phyloP scores from a whole-genome alignment of 2,113 vertebrate genomes.

The Tor tambroides region DNA sequence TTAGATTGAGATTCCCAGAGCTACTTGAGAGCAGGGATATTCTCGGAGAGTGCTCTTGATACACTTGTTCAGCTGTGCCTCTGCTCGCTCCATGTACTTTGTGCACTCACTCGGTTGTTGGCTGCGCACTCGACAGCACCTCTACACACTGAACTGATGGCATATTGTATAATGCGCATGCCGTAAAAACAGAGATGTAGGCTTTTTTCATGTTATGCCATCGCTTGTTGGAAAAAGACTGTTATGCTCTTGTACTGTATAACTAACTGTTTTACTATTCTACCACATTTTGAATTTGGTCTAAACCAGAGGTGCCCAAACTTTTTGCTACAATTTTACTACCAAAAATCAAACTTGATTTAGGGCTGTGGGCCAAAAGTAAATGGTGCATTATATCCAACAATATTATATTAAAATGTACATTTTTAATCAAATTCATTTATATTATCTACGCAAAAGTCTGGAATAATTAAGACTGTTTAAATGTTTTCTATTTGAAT shows the following conservation, averaged over 20 bases:
- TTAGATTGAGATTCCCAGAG: constrained; percentile 6
- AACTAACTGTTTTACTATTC: not conserved
- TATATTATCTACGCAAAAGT: no score
- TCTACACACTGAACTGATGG: not conserved
- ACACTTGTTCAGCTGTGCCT: constrained; percentile 32
- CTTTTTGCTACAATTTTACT: not conserved
- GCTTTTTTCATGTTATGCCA: not conserved
- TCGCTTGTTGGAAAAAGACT: not conserved
- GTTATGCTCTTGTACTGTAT: not conserved
- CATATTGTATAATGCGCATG: not conserved
- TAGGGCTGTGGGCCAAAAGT: not conserved
- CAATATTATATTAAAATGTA: no score
- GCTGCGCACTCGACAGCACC: constrained; percentile 1
- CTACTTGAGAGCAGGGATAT: constrained; percentile 25
- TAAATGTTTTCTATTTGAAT: no score
- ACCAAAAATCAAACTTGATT: not conserved
- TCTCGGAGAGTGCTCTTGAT: constrained; percentile 14
- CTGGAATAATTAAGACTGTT: no score
- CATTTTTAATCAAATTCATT: no score
- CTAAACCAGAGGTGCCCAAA: not conserved
- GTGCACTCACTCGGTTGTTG: not conserved
- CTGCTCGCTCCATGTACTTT: not conserved
- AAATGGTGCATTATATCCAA: no score
- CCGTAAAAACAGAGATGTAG: not conserved
- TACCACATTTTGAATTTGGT: not conserved